Base-by-base conservation (phyloP, 2,113 vertebrate genomes). In the Lamprologus sp. region DNA sequence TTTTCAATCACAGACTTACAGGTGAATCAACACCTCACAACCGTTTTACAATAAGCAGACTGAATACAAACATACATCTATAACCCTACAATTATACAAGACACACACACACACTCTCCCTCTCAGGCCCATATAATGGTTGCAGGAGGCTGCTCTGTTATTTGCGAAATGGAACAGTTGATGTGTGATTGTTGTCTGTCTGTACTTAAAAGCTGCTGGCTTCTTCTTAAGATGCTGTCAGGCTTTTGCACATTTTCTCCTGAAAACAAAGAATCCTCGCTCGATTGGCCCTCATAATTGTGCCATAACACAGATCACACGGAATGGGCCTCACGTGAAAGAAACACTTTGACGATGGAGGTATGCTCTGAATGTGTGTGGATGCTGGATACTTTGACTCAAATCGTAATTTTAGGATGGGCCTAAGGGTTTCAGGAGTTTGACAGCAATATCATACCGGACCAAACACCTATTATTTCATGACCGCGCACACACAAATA, bases 1-100 rank as follows among this genome's bases (percentile, higher is more conserved):
- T 93, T 95, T 94, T 92, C 95, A 96, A 95, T 95, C 93, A 95
- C 88, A 86, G 23, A 82, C 92, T 88, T 88, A 93, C 95, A 93
- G 85, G 92, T 93, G 92, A 96, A 96, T 95, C 94, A 90, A 91
- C 93, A 89, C 91, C 88, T 89, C 87, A 54, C 89, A 87, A 88
- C 87, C 83, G 45, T 95, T 86, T 92, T 84, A 92, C 84, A 93
- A 93, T 91, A 65, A 92, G 77, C 55, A 56, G 88, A 90, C 92
- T 82, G 88, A 96, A 93, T 83, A 92, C 91, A 95, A 93, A 96
- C 92, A 93, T 81, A 88, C 80, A 60, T 68, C 89, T 79, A 82
- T 88, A 90, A 94, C 90, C 92, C 89, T 83, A 82, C 94, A 93
- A 93, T 96, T 95, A 95, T 85, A 94, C 84, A 88, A 89, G 58